Evolutionary conservation across 2,888 invertebrate species (phyloP).

Genomic region (Poecilobothrus nobilitatus): DNA sequence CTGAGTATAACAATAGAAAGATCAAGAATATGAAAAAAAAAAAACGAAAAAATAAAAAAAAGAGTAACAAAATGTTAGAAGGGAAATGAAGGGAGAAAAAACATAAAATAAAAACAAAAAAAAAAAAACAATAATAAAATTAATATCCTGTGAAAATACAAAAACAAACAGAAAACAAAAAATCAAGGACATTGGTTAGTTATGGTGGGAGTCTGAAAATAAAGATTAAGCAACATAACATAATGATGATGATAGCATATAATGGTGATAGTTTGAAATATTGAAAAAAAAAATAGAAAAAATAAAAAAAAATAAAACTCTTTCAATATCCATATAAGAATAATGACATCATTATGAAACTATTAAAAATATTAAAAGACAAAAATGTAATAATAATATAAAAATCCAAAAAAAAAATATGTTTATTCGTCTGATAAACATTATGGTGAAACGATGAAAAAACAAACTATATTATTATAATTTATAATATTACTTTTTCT

Average conservation of each 20-base stretch:
- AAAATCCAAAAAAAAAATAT: neutral
- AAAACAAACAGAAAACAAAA: neutral
- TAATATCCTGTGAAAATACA: conserved; percentile 1
- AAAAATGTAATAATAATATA: too few relatives aligned
- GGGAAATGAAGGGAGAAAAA: too few relatives aligned
- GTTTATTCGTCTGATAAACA: neutral
- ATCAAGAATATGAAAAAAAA: neutral
- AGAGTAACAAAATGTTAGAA: neutral
- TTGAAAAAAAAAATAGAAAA: too few relatives aligned
- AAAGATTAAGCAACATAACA: too few relatives aligned
- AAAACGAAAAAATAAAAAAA: neutral
- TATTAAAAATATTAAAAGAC: neutral
- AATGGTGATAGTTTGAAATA: too few relatives aligned
- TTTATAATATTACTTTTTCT: too few relatives aligned
- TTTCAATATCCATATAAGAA: neutral
- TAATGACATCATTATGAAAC: conserved; percentile 3
- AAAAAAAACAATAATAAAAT: neutral
- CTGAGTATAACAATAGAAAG: neutral
- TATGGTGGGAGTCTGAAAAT: too few relatives aligned
- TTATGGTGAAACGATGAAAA: neutral
- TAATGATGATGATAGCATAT: too few relatives aligned
- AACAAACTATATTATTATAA: too few relatives aligned
- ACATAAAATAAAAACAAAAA: neutral
- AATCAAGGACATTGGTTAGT: neutral
- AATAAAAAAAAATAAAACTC: neutral